These are phyloP conservation scores for Stenopsyche tienmushanensis DNA, from an alignment of 1,140 invertebrate species.

Conservation along the genomic window DNA sequence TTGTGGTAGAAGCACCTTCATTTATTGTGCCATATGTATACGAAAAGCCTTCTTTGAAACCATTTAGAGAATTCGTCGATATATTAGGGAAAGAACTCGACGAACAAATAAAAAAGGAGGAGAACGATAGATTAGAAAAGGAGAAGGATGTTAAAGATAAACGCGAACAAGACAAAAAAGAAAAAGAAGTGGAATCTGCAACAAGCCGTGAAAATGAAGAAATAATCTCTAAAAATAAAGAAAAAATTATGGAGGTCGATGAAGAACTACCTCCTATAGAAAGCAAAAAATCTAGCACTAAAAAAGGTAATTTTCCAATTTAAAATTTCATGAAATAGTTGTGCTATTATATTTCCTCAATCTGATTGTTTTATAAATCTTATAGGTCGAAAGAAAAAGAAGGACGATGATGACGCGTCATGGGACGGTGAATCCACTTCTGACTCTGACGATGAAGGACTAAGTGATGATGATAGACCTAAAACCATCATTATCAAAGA, in stretches of 20 bases:
- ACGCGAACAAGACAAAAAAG: constrained; percentile 45
- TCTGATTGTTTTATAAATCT: constrained; percentile 28
- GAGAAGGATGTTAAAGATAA: constrained; percentile 50
- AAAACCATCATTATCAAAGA: constrained; percentile 59
- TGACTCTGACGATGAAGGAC: constrained; percentile 56
- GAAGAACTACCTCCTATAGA: constrained; percentile 20
- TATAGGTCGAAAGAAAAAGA: constrained; percentile 35
- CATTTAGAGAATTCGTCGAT: constrained; percentile 73
- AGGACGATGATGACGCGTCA: constrained; percentile 50
- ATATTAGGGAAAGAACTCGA: constrained; percentile 66
- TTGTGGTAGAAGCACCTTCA: constrained; percentile 85
- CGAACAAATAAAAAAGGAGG: constrained; percentile 52
- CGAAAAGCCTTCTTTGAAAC: constrained; percentile 79
- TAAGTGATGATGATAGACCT: constrained; percentile 52
- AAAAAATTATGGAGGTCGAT: constrained; percentile 46
- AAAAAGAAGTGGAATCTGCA: constrained; percentile 43
- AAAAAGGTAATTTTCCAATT: constrained; percentile 39
- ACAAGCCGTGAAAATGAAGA: constrained; percentile 43
- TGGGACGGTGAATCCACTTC: constrained; percentile 54
- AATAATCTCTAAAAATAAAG: constrained; percentile 46
- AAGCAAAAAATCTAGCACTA: constrained; percentile 43
- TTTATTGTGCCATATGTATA: constrained; percentile 93
- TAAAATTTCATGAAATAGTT: background rate
- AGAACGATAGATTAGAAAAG: constrained; percentile 46
- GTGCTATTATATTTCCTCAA: background rate